These are phyloP conservation scores for Diarsia rubi DNA, from an alignment of 2,888 invertebrate genomes.

Conservation along the genomic window DNA sequence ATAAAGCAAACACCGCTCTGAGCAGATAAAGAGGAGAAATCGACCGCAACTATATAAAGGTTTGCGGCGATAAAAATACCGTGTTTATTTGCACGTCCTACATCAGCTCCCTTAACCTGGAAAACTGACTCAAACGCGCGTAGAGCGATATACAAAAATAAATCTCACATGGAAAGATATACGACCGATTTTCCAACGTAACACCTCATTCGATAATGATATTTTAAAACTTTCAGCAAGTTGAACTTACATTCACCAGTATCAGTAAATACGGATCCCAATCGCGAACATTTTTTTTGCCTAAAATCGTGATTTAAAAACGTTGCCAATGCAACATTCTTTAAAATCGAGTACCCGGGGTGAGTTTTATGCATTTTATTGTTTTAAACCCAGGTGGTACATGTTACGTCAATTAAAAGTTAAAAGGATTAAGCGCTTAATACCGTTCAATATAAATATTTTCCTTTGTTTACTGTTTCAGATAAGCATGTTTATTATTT, in stretches of 20 bases:
- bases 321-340: constrained; percentile 68
- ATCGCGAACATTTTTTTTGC: constrained; percentile 83
- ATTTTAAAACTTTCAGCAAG: constrained; percentile 72
- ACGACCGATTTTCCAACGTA: constrained; percentile 77
- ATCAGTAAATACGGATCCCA: constrained; percentile 89
- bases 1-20: constrained; percentile 90
- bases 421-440: constrained; percentile 78
- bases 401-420: constrained; percentile 71
- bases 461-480: constrained; percentile 69
- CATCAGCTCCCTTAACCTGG: constrained; percentile 82
- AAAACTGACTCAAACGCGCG: constrained; percentile 78
- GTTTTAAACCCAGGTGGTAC: constrained; percentile 72
- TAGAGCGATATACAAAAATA: constrained; percentile 74
- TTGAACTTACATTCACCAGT: constrained; percentile 86
- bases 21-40: constrained; percentile 90
- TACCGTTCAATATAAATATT: constrained; percentile 70
- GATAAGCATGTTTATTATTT: constrained; percentile 73
- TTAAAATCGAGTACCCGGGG: constrained; percentile 67
- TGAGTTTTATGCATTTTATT: constrained; percentile 68
- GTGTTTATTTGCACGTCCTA: constrained; percentile 91
- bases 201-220: constrained; percentile 66
- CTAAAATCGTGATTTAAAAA: constrained; percentile 85
- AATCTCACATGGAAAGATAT: constrained; percentile 72
- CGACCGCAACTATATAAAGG: constrained; percentile 91
- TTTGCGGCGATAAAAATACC: constrained; percentile 90